phyloP scores from a whole-genome alignment of 2,888 invertebrate genomes.

The Elegia similella region DNA sequence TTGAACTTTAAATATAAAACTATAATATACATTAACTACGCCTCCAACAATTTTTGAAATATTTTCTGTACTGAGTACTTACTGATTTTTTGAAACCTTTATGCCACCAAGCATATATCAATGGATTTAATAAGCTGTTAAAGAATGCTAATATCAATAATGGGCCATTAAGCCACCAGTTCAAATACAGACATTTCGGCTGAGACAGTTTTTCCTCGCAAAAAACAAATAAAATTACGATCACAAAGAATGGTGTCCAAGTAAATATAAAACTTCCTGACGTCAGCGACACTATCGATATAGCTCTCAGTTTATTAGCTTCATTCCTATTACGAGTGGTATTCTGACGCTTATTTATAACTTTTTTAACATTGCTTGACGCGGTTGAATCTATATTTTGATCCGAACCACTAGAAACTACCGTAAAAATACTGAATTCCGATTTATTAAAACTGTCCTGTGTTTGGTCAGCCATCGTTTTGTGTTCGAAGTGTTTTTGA shows the following conservation, averaged over 20 bases:
- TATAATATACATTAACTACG: neutral
- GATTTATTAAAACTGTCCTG: conserved; percentile 41
- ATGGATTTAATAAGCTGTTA: conserved; percentile 83
- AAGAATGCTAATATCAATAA: conserved; percentile 82
- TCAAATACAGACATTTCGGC: conserved; percentile 69
- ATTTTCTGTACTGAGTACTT: conserved; percentile 48
- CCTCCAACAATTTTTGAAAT: conserved; percentile 39
- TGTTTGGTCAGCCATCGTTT: conserved; percentile 28
- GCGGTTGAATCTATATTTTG: conserved; percentile 30
- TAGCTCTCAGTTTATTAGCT: conserved; percentile 82
- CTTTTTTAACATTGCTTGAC: conserved; percentile 24
- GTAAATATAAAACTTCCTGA: conserved; percentile 83
- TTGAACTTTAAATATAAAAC: neutral
- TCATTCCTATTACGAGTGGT: conserved; percentile 44
- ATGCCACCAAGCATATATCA: conserved; percentile 88
- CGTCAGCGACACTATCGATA: conserved; percentile 83
- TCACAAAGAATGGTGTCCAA: conserved; percentile 84
- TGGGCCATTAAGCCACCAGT: conserved; percentile 79
- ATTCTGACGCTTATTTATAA: conserved; percentile 21
- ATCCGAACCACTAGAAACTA: conserved; percentile 42
- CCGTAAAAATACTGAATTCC: conserved; percentile 51
- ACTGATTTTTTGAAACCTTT: conserved; percentile 82
- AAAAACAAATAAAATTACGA: conserved; percentile 76
- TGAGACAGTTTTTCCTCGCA: conserved; percentile 72
- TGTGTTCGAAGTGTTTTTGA: conserved; percentile 26